Percentiles rank a stretch among this genome's conserved stretches.
Evolutionary conservation across 2,113 vertebrate species (phyloP).

Genomic region (Etia nguti): DNA sequence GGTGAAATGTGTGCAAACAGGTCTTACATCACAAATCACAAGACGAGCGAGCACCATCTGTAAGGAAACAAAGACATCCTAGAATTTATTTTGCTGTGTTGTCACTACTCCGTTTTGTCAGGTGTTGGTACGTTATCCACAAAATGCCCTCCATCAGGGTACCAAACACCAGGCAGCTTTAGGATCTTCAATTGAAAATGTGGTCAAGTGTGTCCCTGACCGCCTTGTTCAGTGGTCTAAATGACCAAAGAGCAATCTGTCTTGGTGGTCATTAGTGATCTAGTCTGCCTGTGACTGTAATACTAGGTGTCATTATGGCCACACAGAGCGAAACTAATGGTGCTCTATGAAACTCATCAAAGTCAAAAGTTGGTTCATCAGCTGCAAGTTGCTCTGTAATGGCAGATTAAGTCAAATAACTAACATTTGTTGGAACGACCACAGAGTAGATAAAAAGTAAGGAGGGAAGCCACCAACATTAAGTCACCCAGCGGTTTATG

Average conservation of each 20-base stretch:
- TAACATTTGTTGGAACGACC: neutral
- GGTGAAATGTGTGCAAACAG: neutral
- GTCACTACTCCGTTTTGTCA: neutral
- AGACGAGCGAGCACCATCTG: neutral
- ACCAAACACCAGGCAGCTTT: neutral
- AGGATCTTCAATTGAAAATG: neutral
- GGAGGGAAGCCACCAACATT: neutral
- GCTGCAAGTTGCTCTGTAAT: neutral
- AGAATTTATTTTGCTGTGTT: neutral
- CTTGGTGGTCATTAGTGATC: neutral
- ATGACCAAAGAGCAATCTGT: neutral
- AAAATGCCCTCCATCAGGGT: neutral
- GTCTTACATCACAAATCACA: neutral
- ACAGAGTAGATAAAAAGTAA: neutral
- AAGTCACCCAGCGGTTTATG: neutral
- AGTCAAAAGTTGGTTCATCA: neutral
- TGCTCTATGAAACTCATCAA: neutral
- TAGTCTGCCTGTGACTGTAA: neutral
- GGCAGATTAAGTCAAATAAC: neutral
- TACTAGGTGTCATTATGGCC: neutral
- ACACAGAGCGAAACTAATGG: neutral
- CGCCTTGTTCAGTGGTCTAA: neutral
- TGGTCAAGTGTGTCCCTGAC: neutral
- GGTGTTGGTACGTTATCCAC: neutral
- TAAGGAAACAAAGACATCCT: neutral